phyloP scores from a whole-genome alignment of 2,888 invertebrate species.

The Ophonus ardosiacus region DNA sequence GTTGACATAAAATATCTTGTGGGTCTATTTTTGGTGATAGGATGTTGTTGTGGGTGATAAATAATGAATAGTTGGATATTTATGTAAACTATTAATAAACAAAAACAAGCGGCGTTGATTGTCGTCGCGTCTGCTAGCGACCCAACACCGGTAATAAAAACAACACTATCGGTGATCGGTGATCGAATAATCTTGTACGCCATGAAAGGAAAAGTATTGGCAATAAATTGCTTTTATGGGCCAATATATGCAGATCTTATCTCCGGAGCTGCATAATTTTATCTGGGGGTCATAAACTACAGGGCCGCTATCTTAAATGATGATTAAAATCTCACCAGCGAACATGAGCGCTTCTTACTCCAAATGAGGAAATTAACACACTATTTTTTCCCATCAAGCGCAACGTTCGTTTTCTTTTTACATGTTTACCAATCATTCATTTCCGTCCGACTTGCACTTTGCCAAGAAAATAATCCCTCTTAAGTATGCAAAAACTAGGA shows the following conservation, averaged over 20 bases:
- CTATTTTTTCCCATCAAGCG: background rate
- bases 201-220: conserved; percentile 60
- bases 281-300: conserved; percentile 55
- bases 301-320: conserved; percentile 55
- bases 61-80: conserved; percentile 39
- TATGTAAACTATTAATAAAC: conserved; percentile 56
- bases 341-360: conserved; percentile 24
- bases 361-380: conserved; percentile 23
- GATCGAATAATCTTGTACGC: conserved; percentile 61
- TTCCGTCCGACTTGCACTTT: background rate
- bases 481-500: no score
- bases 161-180: conserved; percentile 51
- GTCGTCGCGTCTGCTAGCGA: conserved; percentile 17
- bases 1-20: background rate
- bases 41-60: background rate
- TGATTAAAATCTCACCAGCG: conserved; percentile 53
- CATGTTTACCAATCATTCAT: background rate
- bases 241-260: conserved; percentile 63
- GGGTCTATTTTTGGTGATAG: background rate
- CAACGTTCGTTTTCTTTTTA: background rate
- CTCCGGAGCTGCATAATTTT: conserved; percentile 52
- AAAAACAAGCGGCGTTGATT: conserved; percentile 45
- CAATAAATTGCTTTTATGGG: conserved; percentile 60
- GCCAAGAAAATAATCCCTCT: no score
- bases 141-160: conserved; percentile 41